Evolutionary conservation across 2,888 invertebrate genomes (phyloP).

Genomic region (Leptinotarsa haldemani): DNA sequence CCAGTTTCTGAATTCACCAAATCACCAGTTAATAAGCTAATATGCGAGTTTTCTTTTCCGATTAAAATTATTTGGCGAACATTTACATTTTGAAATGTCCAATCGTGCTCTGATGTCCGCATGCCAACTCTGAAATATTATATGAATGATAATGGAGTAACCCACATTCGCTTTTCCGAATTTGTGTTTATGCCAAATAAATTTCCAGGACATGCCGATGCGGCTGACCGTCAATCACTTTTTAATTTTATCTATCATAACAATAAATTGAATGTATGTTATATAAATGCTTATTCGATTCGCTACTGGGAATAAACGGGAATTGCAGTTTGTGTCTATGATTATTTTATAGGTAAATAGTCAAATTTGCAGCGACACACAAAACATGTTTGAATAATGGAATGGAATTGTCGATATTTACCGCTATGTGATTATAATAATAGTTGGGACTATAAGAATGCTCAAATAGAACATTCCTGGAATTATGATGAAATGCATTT

Average conservation of each 20-base stretch:
- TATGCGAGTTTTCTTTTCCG: too few relatives aligned
- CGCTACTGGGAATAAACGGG: conserved; percentile 15
- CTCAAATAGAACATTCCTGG: not conserved
- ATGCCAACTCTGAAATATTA: not conserved
- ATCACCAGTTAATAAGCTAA: too few relatives aligned
- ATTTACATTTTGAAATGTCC: too few relatives aligned
- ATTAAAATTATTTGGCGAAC: too few relatives aligned
- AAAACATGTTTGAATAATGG: conserved; percentile 15
- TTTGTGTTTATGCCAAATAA: conserved; percentile 13
- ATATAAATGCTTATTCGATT: conserved; percentile 14
- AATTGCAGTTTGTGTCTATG: conserved; percentile 14
- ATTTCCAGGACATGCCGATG: conserved; percentile 14
- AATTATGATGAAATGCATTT: not conserved
- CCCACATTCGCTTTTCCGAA: conserved; percentile 12
- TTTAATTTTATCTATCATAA: conserved; percentile 24
- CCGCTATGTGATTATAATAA: conserved; percentile 8
- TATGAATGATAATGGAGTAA: not conserved
- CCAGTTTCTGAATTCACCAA: too few relatives aligned
- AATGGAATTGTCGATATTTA: conserved; percentile 15
- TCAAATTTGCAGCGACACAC: conserved; percentile 17
- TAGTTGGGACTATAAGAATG: conserved; percentile 6
- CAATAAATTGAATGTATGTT: conserved; percentile 17
- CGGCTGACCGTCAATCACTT: conserved; percentile 21
- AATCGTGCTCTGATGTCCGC: not conserved
- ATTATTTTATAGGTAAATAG: conserved; percentile 22